phyloP scores from a whole-genome alignment of 35 echinoderm and acorn worm genomes.

The Anneissia japonica region DNA sequence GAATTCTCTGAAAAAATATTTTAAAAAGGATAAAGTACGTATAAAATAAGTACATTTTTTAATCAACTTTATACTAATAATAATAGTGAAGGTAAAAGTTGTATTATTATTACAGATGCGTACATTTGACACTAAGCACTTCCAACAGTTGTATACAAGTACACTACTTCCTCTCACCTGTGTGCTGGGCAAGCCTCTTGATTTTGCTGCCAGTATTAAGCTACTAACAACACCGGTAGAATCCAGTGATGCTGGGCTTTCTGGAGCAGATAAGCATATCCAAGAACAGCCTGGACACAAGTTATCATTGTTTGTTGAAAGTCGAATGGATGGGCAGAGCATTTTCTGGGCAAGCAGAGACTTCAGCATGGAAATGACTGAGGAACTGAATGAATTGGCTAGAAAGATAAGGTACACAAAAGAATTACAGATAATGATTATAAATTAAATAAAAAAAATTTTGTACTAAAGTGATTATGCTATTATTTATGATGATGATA shows the following conservation, averaged over 20 bases:
- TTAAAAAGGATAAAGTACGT: no score
- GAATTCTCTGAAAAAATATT: no score
- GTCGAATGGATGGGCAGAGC: slow-evolving; percentile 65
- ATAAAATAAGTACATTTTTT: no score
- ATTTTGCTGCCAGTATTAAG: not conserved
- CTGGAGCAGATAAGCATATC: not conserved
- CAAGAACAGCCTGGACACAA: slow-evolving; percentile 41
- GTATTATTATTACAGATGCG: not conserved
- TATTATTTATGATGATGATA: not conserved
- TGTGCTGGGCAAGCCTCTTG: not conserved
- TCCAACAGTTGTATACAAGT: not conserved
- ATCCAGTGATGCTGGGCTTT: not conserved
- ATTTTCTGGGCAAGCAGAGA: slow-evolving; percentile 77
- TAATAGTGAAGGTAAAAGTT: no score
- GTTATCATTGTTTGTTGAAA: slow-evolving; percentile 69
- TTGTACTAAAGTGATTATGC: no score
- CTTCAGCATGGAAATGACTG: slow-evolving; percentile 45
- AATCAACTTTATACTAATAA: no score
- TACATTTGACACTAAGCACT: not conserved
- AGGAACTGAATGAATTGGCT: slow-evolving; percentile 71
- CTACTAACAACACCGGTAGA: not conserved
- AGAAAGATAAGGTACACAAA: slow-evolving; percentile 90
- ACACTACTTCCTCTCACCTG: not conserved
- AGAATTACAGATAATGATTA: no score
- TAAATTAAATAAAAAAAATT: no score